phyloP scores from a whole-genome alignment of 2,888 invertebrate genomes.

The Meteorus colon region DNA sequence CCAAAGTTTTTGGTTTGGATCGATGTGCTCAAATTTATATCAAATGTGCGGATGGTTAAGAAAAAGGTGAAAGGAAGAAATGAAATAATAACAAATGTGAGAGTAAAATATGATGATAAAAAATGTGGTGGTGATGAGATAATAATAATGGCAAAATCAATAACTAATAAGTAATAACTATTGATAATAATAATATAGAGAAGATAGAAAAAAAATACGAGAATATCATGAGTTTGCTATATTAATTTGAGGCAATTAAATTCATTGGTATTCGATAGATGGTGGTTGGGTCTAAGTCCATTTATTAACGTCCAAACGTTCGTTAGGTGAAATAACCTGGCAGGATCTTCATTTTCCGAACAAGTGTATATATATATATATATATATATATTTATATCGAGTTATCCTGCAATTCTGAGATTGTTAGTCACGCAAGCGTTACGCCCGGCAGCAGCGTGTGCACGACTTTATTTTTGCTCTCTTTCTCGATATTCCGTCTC shows the following conservation, averaged over 20 bases:
- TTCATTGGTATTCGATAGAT: background rate
- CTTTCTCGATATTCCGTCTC: background rate
- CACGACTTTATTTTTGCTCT: slow-evolving; percentile 35
- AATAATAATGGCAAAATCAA: background rate
- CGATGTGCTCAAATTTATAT: slow-evolving; percentile 14
- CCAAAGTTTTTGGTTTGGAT: background rate
- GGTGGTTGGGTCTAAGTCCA: background rate
- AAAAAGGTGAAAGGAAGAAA: background rate
- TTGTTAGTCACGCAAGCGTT: slow-evolving; percentile 54
- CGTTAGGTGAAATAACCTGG: slow-evolving; percentile 51
- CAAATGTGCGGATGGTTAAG: background rate
- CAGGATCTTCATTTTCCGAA: slow-evolving; percentile 43
- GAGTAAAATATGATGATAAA: background rate
- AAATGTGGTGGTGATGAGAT: background rate
- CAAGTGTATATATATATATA: slow-evolving; percentile 23
- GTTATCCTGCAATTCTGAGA: slow-evolving; percentile 34
- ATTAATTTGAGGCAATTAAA: background rate
- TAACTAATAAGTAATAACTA: background rate
- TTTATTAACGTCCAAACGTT: slow-evolving; percentile 27
- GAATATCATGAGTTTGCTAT: background rate
- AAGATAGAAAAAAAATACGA: background rate
- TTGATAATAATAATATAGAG: background rate
- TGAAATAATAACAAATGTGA: background rate
- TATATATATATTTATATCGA: background rate
- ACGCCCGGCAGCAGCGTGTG: slow-evolving; percentile 38